A percentile compares a stretch with the other conserved stretches of the same genome.
These are phyloP conservation scores for Cotesia vestalis DNA, from an alignment of 1,140 invertebrate genomes.

Conservation along the genomic window DNA sequence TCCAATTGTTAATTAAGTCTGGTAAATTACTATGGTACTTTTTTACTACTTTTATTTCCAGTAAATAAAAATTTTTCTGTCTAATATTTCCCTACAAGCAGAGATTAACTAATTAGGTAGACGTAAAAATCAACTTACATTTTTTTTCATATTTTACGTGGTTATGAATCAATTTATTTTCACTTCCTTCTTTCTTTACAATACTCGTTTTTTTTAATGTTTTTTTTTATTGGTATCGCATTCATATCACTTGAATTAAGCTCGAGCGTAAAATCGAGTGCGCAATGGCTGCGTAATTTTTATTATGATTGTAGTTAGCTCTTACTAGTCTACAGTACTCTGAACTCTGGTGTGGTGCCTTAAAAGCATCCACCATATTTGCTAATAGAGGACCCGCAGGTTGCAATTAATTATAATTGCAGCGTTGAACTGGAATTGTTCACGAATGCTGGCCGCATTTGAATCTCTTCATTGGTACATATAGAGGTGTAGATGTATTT, in stretches of 20 bases:
- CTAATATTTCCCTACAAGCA: too few relatives aligned
- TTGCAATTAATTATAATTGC: slow-evolving; percentile 47
- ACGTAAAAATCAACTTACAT: too few relatives aligned
- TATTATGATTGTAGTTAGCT: slow-evolving; percentile 19
- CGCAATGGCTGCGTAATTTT: slow-evolving; percentile 3
- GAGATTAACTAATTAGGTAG: too few relatives aligned
- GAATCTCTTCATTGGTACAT: not conserved
- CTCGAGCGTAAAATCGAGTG: not conserved
- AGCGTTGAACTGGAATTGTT: slow-evolving; percentile 41
- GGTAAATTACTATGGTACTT: too few relatives aligned
- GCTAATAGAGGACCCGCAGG: slow-evolving; percentile 35
- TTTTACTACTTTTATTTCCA: too few relatives aligned
- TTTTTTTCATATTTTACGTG: too few relatives aligned
- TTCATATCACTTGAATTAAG: not conserved
- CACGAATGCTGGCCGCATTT: slow-evolving; percentile 29
- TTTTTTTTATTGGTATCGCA: slow-evolving; percentile 4
- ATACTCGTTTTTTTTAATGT: not conserved
- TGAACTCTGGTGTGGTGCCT: not conserved
- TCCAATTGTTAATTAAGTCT: too few relatives aligned
- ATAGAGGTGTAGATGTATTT: not conserved
- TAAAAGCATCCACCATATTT: slow-evolving; percentile 31
- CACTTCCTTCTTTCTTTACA: too few relatives aligned
- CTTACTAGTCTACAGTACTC: not conserved
- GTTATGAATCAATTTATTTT: too few relatives aligned
- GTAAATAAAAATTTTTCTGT: too few relatives aligned